Evolutionary conservation across 1,140 invertebrate genomes (phyloP), one percentile per base, ranked within the genome.

Genomic region (Drosophila varians): DNA sequence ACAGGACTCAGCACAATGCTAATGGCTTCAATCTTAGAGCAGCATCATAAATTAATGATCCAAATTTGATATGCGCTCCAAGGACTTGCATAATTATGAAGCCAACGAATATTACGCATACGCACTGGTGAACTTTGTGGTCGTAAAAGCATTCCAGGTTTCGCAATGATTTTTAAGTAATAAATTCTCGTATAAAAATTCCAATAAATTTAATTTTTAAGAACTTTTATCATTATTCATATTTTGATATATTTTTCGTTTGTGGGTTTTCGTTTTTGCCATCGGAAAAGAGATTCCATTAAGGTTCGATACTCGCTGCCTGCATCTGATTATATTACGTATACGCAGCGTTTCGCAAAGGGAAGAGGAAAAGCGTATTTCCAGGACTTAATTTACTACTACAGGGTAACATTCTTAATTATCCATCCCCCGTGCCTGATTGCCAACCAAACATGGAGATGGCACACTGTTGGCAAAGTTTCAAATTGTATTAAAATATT

Each of bases 401-500:
- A 23, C 42, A 47, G 34, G 42, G 21, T 23, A 47, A 48, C 34
- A 19, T 53, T 62, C 68, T 53, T 66, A 72, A 72, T 72, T 66
- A 70, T 54, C 25, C 70, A 71, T 57, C 64, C 58, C 54, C 26
- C 25, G 58, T 51, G 42, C 46, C 58, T 78, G 79, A 83, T 83
- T 83, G 78, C 79, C 47, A 58, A 31, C 45, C 68, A 57, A 70
- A 65, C 57, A 65, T 18, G 52, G 21, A 31, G 56, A 46, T 25
- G 34, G 34, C 8, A 12, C 16, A 6, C 36, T 7, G 36, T 31
- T 46, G 46, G 48, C 23, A 73, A 47, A 47, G 48, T 54, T 61
- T 54, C 36, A 72, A 72, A 72, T 62, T 72, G 34, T 73, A 86
- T 84, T 76, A 86, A 84, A 69, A 76, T 75, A 75, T 68, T 51